Percentiles rank a stretch among this genome's conserved stretches.
phyloP scores from a whole-genome alignment of 2,888 invertebrate species.

The Drosophila anomalipes region DNA sequence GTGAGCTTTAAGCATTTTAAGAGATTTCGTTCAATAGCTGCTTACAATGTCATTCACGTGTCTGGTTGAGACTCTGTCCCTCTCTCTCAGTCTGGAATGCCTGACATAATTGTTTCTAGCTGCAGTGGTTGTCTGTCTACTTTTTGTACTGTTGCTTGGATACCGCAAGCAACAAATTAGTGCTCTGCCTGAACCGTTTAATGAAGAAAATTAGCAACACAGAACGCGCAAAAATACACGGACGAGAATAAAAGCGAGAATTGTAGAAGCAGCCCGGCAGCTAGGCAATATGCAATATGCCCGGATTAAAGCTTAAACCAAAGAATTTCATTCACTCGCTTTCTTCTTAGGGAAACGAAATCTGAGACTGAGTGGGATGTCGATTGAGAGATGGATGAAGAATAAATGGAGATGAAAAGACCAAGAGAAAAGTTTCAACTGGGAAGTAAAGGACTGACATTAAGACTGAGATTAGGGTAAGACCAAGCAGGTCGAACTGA shows the following conservation, averaged over 20 bases:
- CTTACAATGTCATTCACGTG: slow-evolving; percentile 44
- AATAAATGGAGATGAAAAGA: not conserved
- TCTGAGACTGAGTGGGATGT: not conserved
- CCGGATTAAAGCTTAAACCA: not conserved
- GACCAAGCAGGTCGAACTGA: not conserved
- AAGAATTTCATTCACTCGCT: not conserved
- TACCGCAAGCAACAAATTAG: slow-evolving; percentile 60
- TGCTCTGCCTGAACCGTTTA: slow-evolving; percentile 64
- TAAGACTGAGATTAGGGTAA: not conserved
- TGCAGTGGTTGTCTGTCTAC: slow-evolving; percentile 23
- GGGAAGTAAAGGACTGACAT: not conserved
- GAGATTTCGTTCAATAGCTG: slow-evolving; percentile 15
- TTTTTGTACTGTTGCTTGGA: slow-evolving; percentile 29
- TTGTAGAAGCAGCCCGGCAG: not conserved
- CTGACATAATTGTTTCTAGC: slow-evolving; percentile 37
- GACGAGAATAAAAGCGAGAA: not conserved
- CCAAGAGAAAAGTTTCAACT: not conserved
- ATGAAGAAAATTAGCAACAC: slow-evolving; percentile 68
- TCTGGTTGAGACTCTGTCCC: not conserved
- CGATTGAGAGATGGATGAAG: not conserved
- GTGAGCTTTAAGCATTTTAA: not conserved
- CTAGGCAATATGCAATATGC: not conserved
- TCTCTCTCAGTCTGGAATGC: not conserved
- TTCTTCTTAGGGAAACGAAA: not conserved
- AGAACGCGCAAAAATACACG: slow-evolving; percentile 15